Conservation (phyloP, 2,888 invertebrate species). For the Drosophila robusta region DNA sequence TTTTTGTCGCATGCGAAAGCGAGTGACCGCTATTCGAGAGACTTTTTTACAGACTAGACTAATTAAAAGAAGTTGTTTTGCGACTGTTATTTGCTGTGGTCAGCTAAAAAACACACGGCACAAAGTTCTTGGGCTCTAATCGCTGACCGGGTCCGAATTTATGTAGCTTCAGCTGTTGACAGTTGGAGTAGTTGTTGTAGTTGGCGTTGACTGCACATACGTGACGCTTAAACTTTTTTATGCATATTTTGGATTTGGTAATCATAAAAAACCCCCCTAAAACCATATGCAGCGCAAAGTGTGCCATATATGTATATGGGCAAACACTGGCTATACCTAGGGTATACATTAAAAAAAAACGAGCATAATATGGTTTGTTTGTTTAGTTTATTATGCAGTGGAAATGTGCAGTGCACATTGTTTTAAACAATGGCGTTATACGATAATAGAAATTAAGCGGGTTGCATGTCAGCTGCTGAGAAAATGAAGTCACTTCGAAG, state of each 20-base stretch:
- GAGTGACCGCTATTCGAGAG: conserved; percentile 30
- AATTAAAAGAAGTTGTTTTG: conserved; percentile 17
- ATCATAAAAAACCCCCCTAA: conserved; percentile 33
- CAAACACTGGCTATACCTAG: conserved; percentile 11
- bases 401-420: conserved; percentile 69
- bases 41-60: conserved; percentile 17
- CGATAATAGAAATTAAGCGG: conserved; percentile 77
- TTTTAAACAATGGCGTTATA: conserved; percentile 75
- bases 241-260: conserved; percentile 57
- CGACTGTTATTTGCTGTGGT: conserved; percentile 3
- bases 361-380: conserved; percentile 43
- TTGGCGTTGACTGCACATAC: conserved; percentile 40
- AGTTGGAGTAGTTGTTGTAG: conserved; percentile 6
- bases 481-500: conserved; percentile 75
- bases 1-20: conserved; percentile 17
- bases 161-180: conserved; percentile 15
- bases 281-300: conserved; percentile 30
- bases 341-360: conserved; percentile 2
- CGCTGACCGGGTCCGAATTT: conserved; percentile 47
- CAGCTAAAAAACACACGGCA: conserved; percentile 18
- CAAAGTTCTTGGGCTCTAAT: conserved; percentile 41
- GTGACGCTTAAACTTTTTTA: conserved; percentile 52
- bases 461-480: conserved; percentile 77
- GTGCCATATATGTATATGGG: conserved; percentile 47
- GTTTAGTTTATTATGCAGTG: conserved; percentile 70